Evolutionary conservation across 2,113 vertebrate genomes (phyloP), one percentile per base, ranked within the genome.

Genomic region (Ursus arctos): DNA sequence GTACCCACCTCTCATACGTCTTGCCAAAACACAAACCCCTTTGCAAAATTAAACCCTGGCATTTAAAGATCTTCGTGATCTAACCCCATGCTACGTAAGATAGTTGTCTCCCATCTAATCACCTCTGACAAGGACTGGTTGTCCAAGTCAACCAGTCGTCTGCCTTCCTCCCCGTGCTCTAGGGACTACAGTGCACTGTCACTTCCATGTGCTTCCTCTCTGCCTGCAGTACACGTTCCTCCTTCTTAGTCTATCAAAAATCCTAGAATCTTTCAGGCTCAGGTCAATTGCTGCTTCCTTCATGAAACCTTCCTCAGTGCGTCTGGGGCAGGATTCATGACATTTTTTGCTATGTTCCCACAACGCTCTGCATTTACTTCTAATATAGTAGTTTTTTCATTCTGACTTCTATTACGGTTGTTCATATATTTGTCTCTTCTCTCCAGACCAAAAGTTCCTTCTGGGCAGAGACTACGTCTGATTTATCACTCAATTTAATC

Each of bases 401-500:
- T 91, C 15, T 95, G 33, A 51, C 49, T 71, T 82, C 59, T 67
- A 47, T 67, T 96, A 47, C 22, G 84, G 6, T 80, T 88, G 14
- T 72, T 93, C 19, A 59, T 43, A 47, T 74, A 40, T 40, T 51
- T 90, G 53, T 57, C 57, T 94, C 47, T 51, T 82, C 22, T 59
- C 11, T 96, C 16, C 53, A 87, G 69, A 84, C 12, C 7, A n/a
- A 65, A 97, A 57, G 1, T 65, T 65, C 18, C 36, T 76, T 65
- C 33, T 91, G 33, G 47, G 55, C 61, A 95, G 65, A 14, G 47
- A 87, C 26, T 77, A 43, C 55, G 16, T 67, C 18, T 74, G 33
- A 94, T 76, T 97, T 63, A 72, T 93, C 69, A 83, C 10, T 69
- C 47, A 85, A 21, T 91, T 67, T 95, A 47, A 65, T 72, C 33